phyloP scores from a whole-genome alignment of 2,888 invertebrate genomes.

The Tachina grossa region DNA sequence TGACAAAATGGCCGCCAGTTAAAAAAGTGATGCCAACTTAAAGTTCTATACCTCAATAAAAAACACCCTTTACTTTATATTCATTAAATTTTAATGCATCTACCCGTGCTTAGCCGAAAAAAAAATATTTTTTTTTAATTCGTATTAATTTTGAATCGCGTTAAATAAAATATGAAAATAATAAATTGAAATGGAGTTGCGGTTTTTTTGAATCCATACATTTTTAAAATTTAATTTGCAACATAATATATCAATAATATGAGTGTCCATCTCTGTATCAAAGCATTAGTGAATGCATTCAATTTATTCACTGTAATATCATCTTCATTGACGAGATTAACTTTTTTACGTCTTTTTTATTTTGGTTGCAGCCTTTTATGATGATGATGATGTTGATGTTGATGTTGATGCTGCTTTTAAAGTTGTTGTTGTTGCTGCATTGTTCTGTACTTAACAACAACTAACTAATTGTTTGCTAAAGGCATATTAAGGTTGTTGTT shows the following conservation, averaged over 20 bases:
- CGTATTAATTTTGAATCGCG: no score
- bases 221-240: neutral
- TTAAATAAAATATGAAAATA: no score
- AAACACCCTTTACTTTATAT: no score
- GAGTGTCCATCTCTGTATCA: neutral
- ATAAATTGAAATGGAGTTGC: neutral
- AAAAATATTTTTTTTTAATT: no score
- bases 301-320: conserved; percentile 14
- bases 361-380: conserved; percentile 8
- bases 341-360: conserved; percentile 32
- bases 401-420: conserved; percentile 16
- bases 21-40: no score
- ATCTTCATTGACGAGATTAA: conserved; percentile 44
- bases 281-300: conserved; percentile 30
- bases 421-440: conserved; percentile 46
- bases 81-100: no score
- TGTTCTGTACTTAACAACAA: conserved; percentile 55
- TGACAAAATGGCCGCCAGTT: no score
- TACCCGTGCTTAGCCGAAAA: no score
- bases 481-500: conserved; percentile 59
- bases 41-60: no score
- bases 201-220: neutral
- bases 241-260: neutral
- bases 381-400: conserved; percentile 15
- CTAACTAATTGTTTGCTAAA: conserved; percentile 67